Evolutionary conservation across 2,797 vertebrate genomes (phyloP).

Genomic region (Sandelia bainsii): DNA sequence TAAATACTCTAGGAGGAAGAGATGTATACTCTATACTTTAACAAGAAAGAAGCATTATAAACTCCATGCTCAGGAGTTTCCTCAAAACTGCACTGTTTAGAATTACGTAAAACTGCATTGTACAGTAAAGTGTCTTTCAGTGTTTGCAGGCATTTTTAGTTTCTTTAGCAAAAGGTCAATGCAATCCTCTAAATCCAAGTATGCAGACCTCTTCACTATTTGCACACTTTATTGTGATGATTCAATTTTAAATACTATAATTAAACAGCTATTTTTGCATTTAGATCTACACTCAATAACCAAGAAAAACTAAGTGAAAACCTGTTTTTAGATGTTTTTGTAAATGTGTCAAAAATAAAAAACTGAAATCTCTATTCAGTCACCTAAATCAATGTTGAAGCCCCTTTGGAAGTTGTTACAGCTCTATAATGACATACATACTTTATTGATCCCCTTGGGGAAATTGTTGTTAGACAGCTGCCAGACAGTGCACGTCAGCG

Average conservation of each 20-base stretch:
- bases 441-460: no score
- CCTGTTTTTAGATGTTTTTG: no score
- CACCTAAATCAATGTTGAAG: no score
- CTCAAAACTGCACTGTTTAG: conserved; percentile 36
- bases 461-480: no score
- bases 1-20: conserved; percentile 13
- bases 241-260: neutral
- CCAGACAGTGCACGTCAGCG: no score
- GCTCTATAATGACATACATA: no score
- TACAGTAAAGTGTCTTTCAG: conserved; percentile 15
- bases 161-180: conserved; percentile 62
- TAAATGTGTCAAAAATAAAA: no score
- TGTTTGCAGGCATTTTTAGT: conserved; percentile 52
- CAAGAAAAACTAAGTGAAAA: neutral
- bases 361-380: no score
- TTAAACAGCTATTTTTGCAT: neutral
- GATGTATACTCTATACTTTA: neutral
- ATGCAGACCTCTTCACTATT: neutral
- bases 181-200: conserved; percentile 40
- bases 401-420: no score
- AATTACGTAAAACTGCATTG: conserved; percentile 45
- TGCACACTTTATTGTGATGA: neutral
- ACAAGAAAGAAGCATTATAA: conserved; percentile 32
- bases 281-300: neutral
- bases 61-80: conserved; percentile 48